Percentiles rank a stretch among this genome's conserved stretches.
phyloP scores from a whole-genome alignment of 2,113 vertebrate species.

The Hydrolagus affinis region DNA sequence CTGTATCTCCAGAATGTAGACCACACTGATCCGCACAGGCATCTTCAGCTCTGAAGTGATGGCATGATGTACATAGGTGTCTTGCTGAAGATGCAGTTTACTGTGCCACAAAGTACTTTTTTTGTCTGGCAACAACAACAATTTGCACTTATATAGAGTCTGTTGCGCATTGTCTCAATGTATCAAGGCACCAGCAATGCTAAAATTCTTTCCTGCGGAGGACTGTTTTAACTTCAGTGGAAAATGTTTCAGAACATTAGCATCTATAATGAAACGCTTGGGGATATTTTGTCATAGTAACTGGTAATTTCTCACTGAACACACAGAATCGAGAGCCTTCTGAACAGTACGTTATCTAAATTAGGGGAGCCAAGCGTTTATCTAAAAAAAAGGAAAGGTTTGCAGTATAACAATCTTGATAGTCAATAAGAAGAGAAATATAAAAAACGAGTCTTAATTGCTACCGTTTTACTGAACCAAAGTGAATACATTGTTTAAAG shows the following conservation, averaged over 20 bases:
- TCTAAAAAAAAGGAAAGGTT: neutral
- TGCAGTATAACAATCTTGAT: neutral
- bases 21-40: too few species aligned
- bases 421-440: neutral
- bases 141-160: too few species aligned
- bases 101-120: too few species aligned
- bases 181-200: too few species aligned
- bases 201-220: too few species aligned
- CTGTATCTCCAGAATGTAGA: too few species aligned
- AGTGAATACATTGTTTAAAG: neutral
- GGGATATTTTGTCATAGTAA: neutral
- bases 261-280: neutral
- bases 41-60: too few species aligned
- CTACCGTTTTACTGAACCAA: neutral
- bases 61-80: too few species aligned
- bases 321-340: neutral
- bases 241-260: neutral
- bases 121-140: too few species aligned
- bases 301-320: neutral
- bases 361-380: neutral
- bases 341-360: neutral
- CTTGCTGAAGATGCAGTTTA: too few species aligned
- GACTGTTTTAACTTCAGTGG: too few species aligned
- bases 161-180: too few species aligned
- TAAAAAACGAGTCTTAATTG: neutral